A percentile compares a stretch with the other conserved stretches of the same genome.
These are phyloP conservation scores for Pachyramphus minor DNA, from an alignment of 2,113 vertebrate species.

Conservation along the genomic window DNA sequence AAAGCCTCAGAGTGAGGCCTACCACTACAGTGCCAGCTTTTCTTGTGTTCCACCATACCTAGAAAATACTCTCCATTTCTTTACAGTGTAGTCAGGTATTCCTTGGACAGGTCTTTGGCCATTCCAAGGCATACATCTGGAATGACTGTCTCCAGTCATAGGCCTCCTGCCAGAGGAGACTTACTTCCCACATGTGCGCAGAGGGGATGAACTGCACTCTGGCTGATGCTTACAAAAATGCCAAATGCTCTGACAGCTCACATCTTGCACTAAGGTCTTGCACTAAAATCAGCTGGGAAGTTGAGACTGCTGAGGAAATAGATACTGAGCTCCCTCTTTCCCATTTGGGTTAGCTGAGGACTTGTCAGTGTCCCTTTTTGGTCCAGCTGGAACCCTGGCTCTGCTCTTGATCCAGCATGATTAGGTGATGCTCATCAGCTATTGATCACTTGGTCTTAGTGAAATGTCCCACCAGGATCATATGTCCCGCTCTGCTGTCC, in stretches of 20 bases:
- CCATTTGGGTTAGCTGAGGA: neutral
- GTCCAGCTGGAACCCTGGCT: neutral
- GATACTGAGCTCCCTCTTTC: neutral
- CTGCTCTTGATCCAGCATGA: neutral
- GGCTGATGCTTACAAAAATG: neutral
- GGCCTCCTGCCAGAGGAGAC: neutral
- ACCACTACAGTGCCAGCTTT: neutral
- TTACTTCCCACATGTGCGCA: rapidly evolving
- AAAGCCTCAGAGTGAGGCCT: neutral
- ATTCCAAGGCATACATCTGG: rapidly evolving
- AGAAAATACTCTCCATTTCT: neutral
- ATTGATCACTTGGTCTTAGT: neutral
- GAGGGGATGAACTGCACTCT: neutral
- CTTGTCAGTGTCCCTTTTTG: neutral
- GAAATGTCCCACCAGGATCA: neutral
- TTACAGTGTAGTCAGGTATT: neutral
- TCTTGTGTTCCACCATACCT: neutral
- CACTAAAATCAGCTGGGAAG: neutral
- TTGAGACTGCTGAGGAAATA: neutral
- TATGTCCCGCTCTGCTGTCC: neutral
- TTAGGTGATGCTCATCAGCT: neutral
- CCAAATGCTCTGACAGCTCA: neutral
- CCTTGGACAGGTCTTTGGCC: neutral
- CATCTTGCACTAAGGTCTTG: neutral
- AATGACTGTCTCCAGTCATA: neutral